Percentiles rank a stretch among this genome's conserved stretches.
phyloP scores from a whole-genome alignment of 1,140 invertebrate species.

The Tenebrio molitor region DNA sequence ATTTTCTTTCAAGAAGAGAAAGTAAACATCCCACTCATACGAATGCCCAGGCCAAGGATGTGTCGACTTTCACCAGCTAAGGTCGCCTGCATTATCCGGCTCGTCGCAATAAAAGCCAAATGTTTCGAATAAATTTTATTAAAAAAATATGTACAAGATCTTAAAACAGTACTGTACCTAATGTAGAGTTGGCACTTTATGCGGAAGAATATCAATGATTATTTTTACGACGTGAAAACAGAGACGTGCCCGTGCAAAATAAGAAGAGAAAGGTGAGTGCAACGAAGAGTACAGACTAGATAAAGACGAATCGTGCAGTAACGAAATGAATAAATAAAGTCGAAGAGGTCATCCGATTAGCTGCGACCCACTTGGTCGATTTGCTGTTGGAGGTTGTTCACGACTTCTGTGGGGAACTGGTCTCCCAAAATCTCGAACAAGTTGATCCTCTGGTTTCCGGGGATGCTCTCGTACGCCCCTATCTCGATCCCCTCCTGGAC shows the following conservation, averaged over 20 bases:
- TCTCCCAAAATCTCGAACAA: constrained; percentile 85
- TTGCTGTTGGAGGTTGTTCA: constrained; percentile 85
- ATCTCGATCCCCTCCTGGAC: constrained; percentile 88
- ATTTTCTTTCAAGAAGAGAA: not conserved
- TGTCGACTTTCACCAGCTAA: not conserved
- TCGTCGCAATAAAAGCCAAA: too few species aligned
- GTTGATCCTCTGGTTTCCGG: constrained; percentile 85
- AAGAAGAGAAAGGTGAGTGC: too few species aligned
- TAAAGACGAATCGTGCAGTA: constrained; percentile 6
- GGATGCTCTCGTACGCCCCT: constrained; percentile 85
- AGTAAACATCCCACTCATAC: not conserved
- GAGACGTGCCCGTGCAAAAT: not conserved
- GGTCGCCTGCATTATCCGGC: too few species aligned
- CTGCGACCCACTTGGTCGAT: constrained; percentile 84
- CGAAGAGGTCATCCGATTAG: constrained; percentile 60
- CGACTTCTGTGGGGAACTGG: constrained; percentile 87
- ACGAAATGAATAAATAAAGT: constrained; percentile 20
- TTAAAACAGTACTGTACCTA: too few species aligned
- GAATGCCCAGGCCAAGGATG: not conserved
- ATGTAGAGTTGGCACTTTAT: constrained; percentile 55
- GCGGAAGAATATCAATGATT: constrained; percentile 59
- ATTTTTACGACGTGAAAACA: constrained; percentile 18
- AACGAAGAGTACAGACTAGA: not conserved
- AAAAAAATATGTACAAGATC: too few species aligned
- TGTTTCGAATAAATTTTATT: too few species aligned